A percentile compares a stretch with the other conserved stretches of the same genome.
Evolutionary conservation across 2,113 vertebrate genomes (phyloP).

Genomic region (Coracopsis vasa): DNA sequence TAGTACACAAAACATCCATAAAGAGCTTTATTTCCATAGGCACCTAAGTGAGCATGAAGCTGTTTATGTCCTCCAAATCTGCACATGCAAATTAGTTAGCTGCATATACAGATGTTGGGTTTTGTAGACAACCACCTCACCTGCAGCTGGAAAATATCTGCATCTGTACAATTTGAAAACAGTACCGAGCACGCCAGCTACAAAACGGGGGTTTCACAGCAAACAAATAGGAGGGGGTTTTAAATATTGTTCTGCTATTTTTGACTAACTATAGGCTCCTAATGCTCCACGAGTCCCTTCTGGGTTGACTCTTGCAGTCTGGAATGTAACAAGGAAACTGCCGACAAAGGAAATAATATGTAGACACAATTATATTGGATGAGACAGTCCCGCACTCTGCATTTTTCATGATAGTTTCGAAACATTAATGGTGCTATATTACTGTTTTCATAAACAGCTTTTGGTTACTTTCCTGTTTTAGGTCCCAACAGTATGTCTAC

Average conservation of each 20-base stretch:
- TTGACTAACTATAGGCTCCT: background rate
- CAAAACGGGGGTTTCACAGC: background rate
- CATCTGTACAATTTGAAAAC: background rate
- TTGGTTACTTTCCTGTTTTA: background rate
- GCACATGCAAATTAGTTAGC: background rate
- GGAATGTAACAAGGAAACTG: background rate
- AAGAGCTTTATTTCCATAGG: background rate
- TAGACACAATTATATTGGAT: background rate
- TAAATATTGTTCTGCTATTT: background rate
- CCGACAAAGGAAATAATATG: background rate
- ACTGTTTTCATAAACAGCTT: background rate
- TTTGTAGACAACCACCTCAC: background rate
- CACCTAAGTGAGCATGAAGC: slow-evolving; percentile 33
- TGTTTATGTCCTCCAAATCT: slow-evolving; percentile 19
- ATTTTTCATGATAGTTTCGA: background rate
- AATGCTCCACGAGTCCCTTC: background rate
- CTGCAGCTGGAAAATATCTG: background rate
- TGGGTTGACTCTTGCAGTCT: background rate
- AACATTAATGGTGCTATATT: background rate
- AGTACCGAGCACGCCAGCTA: background rate
- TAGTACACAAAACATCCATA: background rate
- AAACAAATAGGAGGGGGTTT: background rate
- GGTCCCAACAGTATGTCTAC: background rate
- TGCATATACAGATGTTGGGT: background rate
- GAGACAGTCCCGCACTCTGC: background rate